phyloP scores from a whole-genome alignment of 2,797 vertebrate species.

The Hippocampus kuda region DNA sequence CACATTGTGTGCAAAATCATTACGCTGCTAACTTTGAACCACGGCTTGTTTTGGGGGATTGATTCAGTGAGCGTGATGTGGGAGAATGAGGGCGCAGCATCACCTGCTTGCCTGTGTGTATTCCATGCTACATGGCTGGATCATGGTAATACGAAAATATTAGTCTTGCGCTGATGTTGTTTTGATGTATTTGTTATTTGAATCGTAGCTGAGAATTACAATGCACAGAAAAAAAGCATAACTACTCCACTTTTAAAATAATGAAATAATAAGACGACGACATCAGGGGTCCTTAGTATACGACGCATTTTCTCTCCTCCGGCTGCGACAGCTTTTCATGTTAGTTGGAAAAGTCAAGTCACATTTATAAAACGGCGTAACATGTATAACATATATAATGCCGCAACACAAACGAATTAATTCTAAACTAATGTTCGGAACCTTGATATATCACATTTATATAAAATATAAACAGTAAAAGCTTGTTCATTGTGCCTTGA shows the following conservation, averaged over 20 bases:
- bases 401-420: not conserved
- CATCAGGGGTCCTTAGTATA: not conserved
- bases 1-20: not conserved
- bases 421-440: not conserved
- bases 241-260: not conserved
- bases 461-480: not conserved
- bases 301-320: not conserved
- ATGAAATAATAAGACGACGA: not conserved
- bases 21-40: not conserved
- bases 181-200: not conserved
- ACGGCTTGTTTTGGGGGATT: not conserved
- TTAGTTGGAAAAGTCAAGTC: not conserved
- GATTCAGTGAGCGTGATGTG: not conserved
- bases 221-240: not conserved
- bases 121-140: not conserved
- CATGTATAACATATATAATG: not conserved
- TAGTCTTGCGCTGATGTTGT: not conserved
- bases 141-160: not conserved
- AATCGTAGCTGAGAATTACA: not conserved
- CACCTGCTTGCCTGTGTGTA: slow-evolving; percentile 13
- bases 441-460: not conserved
- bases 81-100: slow-evolving; percentile 11
- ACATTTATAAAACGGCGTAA: not conserved
- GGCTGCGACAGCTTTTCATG: not conserved
- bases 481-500: not conserved